Base-by-base conservation (phyloP, 2,797 vertebrate genomes). In the Falco biarmicus region DNA sequence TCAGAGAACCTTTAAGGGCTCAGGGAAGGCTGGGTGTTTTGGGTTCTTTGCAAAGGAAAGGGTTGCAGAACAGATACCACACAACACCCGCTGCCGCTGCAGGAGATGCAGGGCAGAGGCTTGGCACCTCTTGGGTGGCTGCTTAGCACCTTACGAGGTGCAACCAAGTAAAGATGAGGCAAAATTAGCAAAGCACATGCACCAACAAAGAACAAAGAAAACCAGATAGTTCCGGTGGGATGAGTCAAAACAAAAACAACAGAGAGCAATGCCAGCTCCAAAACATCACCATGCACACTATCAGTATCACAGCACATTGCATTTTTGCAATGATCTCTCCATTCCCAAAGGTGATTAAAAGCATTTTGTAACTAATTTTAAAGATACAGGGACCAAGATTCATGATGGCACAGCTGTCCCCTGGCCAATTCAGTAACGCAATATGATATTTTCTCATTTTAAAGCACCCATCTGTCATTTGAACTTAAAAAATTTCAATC, bases 61-160 rank as follows among this genome's bases (percentile, higher is more conserved):
- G 13, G 5, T 2, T 60, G 12, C 17, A 56, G 84, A 70, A 43
- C 8, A 48, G 64, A 15, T n/a, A 7, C 3, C 43, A 70, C 16
- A 1, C 1, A 4, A 4, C 15, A 3, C 28, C 24, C 34, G 20
- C 11, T 43, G 13, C 48, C 5, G 0, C 2, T 48, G 41, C 54
- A 50, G 39, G 25, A 31, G n/a, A 24, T 18, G 3, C 9, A 24
- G 21, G 28, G 34, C n/a, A 47, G 16, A 48, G 29, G 7, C 21
- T 13, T 69, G 54, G 51, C 60, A 39, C 15, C 39, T 69, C 43
- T 48, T 41, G 39, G 20, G 32, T n/a, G 48, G 45, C 37, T 83
- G 48, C 79, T 69, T 51, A 69, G 43, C 50, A 85, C 28, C 21
- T 66, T 20, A 28, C 0, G 2, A 51, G 9, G 10, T 76, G 59